These are phyloP conservation scores for Nesogale talazaci DNA, from an alignment of 2,113 vertebrate species.

Conservation along the genomic window DNA sequence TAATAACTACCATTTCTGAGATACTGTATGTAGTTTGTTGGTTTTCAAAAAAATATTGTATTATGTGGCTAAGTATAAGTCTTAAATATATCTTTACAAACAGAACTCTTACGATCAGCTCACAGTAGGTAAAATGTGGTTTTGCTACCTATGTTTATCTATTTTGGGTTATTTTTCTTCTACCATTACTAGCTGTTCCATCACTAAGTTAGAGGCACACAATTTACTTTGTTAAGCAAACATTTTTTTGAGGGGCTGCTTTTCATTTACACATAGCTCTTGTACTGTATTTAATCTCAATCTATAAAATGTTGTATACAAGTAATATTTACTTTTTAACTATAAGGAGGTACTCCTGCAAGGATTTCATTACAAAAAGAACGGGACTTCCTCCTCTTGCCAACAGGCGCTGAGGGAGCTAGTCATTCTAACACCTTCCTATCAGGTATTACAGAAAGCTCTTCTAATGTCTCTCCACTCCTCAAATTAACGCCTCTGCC, in stretches of 20 bases:
- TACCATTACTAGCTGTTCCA: not conserved
- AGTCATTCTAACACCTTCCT: too few relatives aligned
- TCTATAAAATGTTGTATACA: slow-evolving; percentile 21
- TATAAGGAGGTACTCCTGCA: not conserved
- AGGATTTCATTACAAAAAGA: not conserved
- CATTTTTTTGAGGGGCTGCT: not conserved
- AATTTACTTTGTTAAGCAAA: slow-evolving; percentile 37
- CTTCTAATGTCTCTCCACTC: not conserved
- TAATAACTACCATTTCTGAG: not conserved
- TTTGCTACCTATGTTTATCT: not conserved
- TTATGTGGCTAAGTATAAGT: slow-evolving; percentile 14
- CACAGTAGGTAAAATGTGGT: not conserved
- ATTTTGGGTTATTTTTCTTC: not conserved
- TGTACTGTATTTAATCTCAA: not conserved
- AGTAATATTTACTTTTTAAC: slow-evolving; percentile 21
- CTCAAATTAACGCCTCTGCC: not conserved
- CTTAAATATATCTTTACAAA: slow-evolving; percentile 42
- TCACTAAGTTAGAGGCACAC: not conserved
- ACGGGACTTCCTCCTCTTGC: not conserved
- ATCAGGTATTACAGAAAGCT: slow-evolving; percentile 23
- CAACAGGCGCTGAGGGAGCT: too few relatives aligned
- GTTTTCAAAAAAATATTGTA: not conserved
- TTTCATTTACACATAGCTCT: slow-evolving; percentile 32
- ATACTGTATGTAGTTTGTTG: not conserved
- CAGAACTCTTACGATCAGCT: not conserved